Conservation (phyloP, 2,113 vertebrate genomes). For the Callipepla squamata region DNA sequence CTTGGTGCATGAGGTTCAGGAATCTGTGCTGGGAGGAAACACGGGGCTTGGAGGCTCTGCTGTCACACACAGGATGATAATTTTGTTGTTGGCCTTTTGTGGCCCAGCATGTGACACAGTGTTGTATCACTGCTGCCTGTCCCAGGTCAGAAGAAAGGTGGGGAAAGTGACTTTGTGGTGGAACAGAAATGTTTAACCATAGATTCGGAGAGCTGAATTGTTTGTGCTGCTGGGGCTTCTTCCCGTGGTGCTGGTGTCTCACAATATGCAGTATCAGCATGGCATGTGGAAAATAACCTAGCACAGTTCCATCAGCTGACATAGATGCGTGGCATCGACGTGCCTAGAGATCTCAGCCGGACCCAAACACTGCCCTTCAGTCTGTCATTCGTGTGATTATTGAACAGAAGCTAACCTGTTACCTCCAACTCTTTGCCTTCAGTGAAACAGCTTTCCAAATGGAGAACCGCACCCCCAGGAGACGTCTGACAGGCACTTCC, state of each 20-base stretch:
- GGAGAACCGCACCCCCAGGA: background rate
- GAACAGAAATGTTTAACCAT: background rate
- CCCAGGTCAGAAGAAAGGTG: background rate
- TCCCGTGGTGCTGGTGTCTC: background rate
- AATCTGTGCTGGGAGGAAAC: slow-evolving; percentile 39
- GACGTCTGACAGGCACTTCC: background rate
- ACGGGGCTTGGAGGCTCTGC: background rate
- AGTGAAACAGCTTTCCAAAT: background rate
- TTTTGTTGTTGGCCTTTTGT: background rate
- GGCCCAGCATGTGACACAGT: accelerated
- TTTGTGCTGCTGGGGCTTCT: background rate
- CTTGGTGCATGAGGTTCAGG: background rate
- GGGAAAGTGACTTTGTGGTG: background rate
- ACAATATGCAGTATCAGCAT: background rate
- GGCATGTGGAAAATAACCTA: background rate
- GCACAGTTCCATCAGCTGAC: background rate
- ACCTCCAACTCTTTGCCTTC: background rate
- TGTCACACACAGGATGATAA: background rate
- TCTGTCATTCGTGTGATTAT: background rate
- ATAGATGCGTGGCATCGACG: background rate
- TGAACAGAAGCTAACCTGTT: background rate
- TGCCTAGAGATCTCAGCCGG: background rate
- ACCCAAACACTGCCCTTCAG: background rate
- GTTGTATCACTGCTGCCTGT: background rate
- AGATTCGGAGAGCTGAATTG: background rate